Percentiles rank a stretch among this genome's conserved stretches.
phyloP scores from a whole-genome alignment of 2,888 invertebrate species.

The Latrodectus elegans region DNA sequence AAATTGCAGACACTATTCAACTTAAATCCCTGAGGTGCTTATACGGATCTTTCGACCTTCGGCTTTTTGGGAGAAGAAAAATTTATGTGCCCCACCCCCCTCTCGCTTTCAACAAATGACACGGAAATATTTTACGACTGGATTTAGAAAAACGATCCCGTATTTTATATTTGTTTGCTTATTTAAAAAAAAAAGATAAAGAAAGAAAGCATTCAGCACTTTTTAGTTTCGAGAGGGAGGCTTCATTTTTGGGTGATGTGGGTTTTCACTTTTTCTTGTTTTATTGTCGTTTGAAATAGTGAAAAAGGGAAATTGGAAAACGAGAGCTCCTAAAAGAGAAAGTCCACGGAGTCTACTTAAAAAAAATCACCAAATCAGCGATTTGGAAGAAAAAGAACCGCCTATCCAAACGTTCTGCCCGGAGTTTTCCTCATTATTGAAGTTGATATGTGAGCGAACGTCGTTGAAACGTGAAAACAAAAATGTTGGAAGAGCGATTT shows the following conservation, averaged over 20 bases:
- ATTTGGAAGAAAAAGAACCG: conserved; percentile 21
- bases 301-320: neutral
- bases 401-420: neutral
- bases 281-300: conserved; percentile 22
- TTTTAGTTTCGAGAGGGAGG: conserved; percentile 30
- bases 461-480: too few relatives aligned
- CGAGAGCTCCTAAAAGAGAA: conserved; percentile 3
- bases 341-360: conserved; percentile 1
- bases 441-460: neutral
- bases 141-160: conserved; percentile 41
- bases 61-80: neutral
- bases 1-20: neutral
- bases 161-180: conserved; percentile 15
- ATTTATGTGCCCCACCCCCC: conserved; percentile 35
- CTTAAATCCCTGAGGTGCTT: neutral
- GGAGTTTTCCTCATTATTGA: neutral
- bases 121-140: conserved; percentile 63
- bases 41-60: neutral
- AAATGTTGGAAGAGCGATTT: too few relatives aligned
- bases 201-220: conserved; percentile 41
- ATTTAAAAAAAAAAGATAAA: neutral
- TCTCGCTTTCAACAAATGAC: conserved; percentile 55
- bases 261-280: conserved; percentile 11
- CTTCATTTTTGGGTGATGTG: conserved; percentile 43
- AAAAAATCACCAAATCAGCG: conserved; percentile 46